Evolutionary conservation across 2,113 vertebrate genomes (phyloP).

Genomic region (Conger conger): DNA sequence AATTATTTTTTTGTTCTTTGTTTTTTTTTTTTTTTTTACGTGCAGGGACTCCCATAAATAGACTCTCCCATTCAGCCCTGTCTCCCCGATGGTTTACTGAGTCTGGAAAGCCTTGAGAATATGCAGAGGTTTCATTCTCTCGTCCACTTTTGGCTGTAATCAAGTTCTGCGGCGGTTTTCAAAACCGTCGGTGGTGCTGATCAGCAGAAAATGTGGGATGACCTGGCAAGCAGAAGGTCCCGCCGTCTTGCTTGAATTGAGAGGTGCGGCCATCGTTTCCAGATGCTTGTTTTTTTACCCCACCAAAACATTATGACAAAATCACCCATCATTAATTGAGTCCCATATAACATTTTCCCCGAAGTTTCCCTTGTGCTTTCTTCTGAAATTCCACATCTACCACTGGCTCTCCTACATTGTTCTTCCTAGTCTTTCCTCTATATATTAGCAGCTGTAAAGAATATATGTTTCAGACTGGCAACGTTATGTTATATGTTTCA

Average conservation of each 20-base stretch:
- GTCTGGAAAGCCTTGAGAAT: constrained; percentile 57
- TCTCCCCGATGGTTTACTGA: constrained; percentile 46
- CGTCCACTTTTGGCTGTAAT: constrained; percentile 43
- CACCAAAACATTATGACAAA: not conserved
- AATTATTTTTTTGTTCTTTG: not conserved
- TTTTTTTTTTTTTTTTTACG: constrained; percentile 42
- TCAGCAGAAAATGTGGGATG: constrained; percentile 49
- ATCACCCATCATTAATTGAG: not conserved
- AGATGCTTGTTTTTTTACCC: not conserved
- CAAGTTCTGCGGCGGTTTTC: constrained; percentile 39
- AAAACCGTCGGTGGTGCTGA: constrained; percentile 55
- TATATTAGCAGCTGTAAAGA: not conserved
- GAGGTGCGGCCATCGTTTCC: not conserved
- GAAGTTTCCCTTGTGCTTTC: not conserved
- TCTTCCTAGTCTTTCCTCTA: not conserved
- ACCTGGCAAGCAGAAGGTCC: constrained; percentile 31
- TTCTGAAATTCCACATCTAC: not conserved
- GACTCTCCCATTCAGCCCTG: constrained; percentile 41
- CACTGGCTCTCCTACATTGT: not conserved
- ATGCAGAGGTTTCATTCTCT: constrained; percentile 41
- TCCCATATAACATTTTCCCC: not conserved
- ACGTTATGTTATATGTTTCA: not conserved
- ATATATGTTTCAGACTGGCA: not conserved
- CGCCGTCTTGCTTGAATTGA: not conserved
- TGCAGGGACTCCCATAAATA: constrained; percentile 43